phyloP scores from a whole-genome alignment of 2,888 invertebrate genomes.

The Oeneis ivallda region DNA sequence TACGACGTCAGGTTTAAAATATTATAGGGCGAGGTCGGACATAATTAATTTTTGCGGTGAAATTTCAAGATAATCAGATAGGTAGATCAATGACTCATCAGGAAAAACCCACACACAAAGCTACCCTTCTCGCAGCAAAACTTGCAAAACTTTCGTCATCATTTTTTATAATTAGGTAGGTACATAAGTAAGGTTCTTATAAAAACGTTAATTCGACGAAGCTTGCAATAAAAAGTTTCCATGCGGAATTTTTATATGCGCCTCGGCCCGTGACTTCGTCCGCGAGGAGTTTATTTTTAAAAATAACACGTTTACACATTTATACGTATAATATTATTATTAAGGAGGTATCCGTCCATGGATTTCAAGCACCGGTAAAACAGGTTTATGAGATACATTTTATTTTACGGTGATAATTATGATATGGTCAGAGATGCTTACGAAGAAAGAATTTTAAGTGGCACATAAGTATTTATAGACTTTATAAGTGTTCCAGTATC shows the following conservation, averaged over 20 bases:
- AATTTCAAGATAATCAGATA: background rate
- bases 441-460: background rate
- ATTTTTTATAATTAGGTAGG: background rate
- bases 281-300: no score
- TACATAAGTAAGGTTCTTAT: background rate
- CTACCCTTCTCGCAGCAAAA: background rate
- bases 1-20: no score
- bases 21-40: background rate
- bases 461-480: background rate
- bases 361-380: background rate
- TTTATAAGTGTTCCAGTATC: background rate
- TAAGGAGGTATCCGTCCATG: background rate
- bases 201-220: background rate
- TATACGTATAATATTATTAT: no score
- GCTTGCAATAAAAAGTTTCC: background rate
- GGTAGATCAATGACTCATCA: background rate
- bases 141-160: background rate
- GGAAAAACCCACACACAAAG: background rate
- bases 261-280: no score
- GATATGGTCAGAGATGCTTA: conserved; percentile 1
- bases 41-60: background rate
- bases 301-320: no score
- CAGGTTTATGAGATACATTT: background rate
- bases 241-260: background rate
- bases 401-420: background rate